These are phyloP conservation scores for Halichondria panicea DNA, from an alignment of 37 sponge, comb jelly and placozoan species.

Conservation along the genomic window DNA sequence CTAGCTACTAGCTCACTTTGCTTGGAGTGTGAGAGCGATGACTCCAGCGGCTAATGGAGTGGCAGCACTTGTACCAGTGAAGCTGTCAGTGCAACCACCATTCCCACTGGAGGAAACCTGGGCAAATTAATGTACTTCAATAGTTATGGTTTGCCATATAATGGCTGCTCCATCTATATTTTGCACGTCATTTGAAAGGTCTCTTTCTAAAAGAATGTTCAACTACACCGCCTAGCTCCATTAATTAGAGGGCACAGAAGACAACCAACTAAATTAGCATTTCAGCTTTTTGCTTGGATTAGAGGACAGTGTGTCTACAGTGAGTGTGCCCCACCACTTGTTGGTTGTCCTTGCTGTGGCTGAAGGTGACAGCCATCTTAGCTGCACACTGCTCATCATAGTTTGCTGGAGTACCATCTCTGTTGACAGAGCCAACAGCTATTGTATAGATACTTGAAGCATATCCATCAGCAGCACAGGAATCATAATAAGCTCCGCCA, in stretches of 20 bases:
- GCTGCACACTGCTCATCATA: conserved; percentile 89
- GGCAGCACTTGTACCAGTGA: conserved; percentile 76
- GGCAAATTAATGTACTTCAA: not conserved
- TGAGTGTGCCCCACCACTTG: too few relatives aligned
- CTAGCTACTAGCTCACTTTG: conserved; percentile 54
- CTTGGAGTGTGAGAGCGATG: conserved; percentile 81
- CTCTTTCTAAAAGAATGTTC: not conserved
- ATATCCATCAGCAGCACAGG: conserved; percentile 93
- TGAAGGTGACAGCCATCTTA: conserved; percentile 79
- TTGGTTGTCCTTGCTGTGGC: too few relatives aligned
- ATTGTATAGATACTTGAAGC: conserved; percentile 87
- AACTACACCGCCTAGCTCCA: too few relatives aligned
- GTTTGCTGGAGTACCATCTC: conserved; percentile 65
- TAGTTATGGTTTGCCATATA: not conserved
- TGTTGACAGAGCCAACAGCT: conserved; percentile 78
- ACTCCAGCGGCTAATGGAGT: conserved; percentile 56
- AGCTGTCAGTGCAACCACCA: conserved; percentile 28
- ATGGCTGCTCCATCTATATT: conserved; percentile 3
- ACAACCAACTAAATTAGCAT: too few relatives aligned
- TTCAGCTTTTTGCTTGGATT: too few relatives aligned
- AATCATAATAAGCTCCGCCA: conserved; percentile 79
- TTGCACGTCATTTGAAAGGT: not conserved
- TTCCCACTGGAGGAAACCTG: conserved; percentile 43
- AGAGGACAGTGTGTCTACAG: too few relatives aligned
- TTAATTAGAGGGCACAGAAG: too few relatives aligned